phyloP scores from a whole-genome alignment of 2,797 vertebrate genomes.

The Cryptoprocta ferox region DNA sequence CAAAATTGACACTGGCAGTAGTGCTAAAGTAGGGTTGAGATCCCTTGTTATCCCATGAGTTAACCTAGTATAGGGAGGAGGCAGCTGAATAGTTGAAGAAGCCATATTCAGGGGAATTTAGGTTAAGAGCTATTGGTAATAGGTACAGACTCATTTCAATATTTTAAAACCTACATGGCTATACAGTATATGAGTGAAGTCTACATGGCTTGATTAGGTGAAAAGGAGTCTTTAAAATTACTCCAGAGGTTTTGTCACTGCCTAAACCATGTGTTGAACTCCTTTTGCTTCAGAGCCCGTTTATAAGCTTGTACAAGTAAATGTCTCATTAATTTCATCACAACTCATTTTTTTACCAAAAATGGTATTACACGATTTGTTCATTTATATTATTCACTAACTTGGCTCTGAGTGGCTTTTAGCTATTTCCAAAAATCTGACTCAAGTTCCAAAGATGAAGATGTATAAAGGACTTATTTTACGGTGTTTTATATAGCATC shows the following conservation, averaged over 20 bases:
- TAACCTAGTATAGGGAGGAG: not conserved
- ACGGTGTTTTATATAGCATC: conserved; percentile 11
- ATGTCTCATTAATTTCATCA: conserved; percentile 56
- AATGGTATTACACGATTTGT: conserved; percentile 54
- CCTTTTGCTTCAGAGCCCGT: conserved; percentile 8
- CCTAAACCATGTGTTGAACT: not conserved
- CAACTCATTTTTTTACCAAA: conserved; percentile 60
- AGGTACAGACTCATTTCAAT: not conserved
- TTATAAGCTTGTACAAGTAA: conserved; percentile 14
- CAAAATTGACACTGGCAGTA: not conserved
- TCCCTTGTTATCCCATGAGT: not conserved
- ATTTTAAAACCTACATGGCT: conserved; percentile 16
- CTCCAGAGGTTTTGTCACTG: conserved; percentile 14
- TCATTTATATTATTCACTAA: conserved; percentile 64
- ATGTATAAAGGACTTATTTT: conserved; percentile 52
- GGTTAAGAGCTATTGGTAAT: not conserved
- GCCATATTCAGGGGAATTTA: not conserved
- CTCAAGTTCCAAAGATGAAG: conserved; percentile 55
- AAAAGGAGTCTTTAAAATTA: not conserved
- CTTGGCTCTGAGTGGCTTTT: conserved; percentile 48
- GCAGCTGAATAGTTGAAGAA: not conserved
- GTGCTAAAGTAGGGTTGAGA: not conserved
- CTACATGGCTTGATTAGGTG: not conserved
- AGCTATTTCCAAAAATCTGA: conserved; percentile 67
- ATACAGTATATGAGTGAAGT: not conserved